Percentiles rank a stretch among this genome's conserved stretches.
Conservation (phyloP, 1,140 invertebrate species). For the Drosophila pruinosa region DNA sequence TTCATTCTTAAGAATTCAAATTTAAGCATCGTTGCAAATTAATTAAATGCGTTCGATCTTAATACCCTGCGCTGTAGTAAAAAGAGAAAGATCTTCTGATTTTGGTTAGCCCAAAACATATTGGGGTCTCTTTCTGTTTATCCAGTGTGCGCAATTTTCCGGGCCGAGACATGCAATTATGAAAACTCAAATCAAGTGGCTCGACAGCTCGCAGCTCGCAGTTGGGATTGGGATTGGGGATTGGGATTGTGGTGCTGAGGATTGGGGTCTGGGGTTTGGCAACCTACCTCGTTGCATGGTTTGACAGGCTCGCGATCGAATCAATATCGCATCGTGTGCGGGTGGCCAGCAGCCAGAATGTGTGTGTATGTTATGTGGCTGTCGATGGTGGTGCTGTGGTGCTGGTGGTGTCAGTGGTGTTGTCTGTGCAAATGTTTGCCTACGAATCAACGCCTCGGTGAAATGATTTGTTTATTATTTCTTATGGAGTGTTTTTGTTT, state of each 20-base stretch:
- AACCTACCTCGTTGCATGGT: conserved; percentile 42
- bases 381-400: not conserved
- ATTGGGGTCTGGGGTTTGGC: conserved; percentile 3
- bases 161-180: conserved; percentile 63
- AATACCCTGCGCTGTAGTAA: not conserved
- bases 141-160: conserved; percentile 27
- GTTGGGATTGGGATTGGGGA: not conserved
- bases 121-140: not conserved
- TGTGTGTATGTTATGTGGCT: conserved; percentile 11
- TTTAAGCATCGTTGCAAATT: no score
- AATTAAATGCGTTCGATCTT: no score
- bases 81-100: conserved; percentile 1
- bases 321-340: conserved; percentile 70
- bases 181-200: conserved; percentile 70
- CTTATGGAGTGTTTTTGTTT: conserved; percentile 75
- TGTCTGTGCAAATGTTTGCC: conserved; percentile 50
- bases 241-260: not conserved
- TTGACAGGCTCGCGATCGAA: conserved; percentile 65
- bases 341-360: conserved; percentile 51
- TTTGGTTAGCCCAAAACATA: conserved; percentile 1
- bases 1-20: no score
- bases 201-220: conserved; percentile 45
- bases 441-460: conserved; percentile 36
- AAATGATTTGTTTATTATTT: conserved; percentile 77
- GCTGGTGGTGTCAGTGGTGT: conserved; percentile 7